These are phyloP conservation scores for Brachyhypopomus occidentalis DNA, from an alignment of 2,113 vertebrate species.

Conservation along the genomic window DNA sequence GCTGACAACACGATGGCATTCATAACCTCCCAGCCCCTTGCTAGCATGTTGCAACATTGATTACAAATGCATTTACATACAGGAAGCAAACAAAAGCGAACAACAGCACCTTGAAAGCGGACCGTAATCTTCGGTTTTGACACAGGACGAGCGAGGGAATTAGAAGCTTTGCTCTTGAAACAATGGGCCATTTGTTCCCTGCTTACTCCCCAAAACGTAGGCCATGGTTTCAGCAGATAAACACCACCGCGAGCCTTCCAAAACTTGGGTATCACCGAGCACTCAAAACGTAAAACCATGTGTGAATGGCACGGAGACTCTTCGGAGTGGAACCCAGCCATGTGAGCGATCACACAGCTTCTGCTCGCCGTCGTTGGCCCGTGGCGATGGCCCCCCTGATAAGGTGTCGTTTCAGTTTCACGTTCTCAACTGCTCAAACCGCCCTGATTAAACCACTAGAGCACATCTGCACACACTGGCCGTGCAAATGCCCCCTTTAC, in stretches of 20 bases:
- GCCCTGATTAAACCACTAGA: slow-evolving; percentile 61
- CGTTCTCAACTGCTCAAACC: slow-evolving; percentile 60
- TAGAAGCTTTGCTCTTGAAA: slow-evolving; percentile 65
- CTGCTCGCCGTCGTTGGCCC: slow-evolving; percentile 55
- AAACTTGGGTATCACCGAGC: slow-evolving; percentile 59
- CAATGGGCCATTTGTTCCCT: slow-evolving; percentile 72
- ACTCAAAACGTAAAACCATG: slow-evolving; percentile 63
- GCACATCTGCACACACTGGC: slow-evolving; percentile 48
- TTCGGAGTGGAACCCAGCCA: slow-evolving; percentile 59
- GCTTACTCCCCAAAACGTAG: slow-evolving; percentile 68
- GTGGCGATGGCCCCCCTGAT: slow-evolving; percentile 58
- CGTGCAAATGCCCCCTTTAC: slow-evolving; percentile 63
- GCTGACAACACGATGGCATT: slow-evolving; percentile 59
- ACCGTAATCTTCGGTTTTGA: slow-evolving; percentile 74
- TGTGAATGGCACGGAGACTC: slow-evolving; percentile 55
- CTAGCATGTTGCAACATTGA: slow-evolving; percentile 59
- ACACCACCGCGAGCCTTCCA: slow-evolving; percentile 68
- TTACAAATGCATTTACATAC: slow-evolving; percentile 65
- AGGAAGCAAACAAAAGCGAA: slow-evolving; percentile 63
- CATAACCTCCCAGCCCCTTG: slow-evolving; percentile 54
- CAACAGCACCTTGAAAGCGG: slow-evolving; percentile 69
- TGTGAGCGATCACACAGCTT: slow-evolving; percentile 60
- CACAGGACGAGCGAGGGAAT: slow-evolving; percentile 62
- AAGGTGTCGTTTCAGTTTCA: slow-evolving; percentile 63
- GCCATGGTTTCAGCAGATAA: slow-evolving; percentile 72